Conservation (phyloP, 2,797 vertebrate genomes). For the Ptychobarbus kaznakovi region DNA sequence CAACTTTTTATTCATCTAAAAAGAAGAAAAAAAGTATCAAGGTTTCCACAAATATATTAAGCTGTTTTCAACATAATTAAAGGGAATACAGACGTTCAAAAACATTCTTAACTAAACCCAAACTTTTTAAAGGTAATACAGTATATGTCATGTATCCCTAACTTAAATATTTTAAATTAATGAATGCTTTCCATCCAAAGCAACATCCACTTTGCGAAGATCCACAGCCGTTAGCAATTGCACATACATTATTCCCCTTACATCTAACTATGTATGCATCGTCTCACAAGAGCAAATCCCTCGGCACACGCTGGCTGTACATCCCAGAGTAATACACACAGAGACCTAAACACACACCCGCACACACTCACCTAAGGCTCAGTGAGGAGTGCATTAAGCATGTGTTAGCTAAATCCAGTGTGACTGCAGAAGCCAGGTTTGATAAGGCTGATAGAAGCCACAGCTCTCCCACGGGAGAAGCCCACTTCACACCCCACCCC, state of each 20-base stretch:
- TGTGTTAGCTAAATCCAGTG: slow-evolving; percentile 60
- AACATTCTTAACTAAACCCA: not conserved
- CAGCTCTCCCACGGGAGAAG: slow-evolving; percentile 54
- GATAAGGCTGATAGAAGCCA: slow-evolving; percentile 68
- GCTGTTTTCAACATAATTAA: not conserved
- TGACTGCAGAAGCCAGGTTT: slow-evolving; percentile 64
- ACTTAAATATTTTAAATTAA: not conserved
- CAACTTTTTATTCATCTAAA: too few species aligned
- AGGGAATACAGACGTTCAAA: not conserved
- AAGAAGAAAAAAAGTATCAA: too few species aligned
- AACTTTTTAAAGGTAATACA: not conserved
- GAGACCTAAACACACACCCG: slow-evolving; percentile 18
- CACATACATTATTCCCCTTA: slow-evolving; percentile 19
- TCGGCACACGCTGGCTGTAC: slow-evolving; percentile 15
- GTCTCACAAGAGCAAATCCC: slow-evolving; percentile 20
- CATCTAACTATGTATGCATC: slow-evolving; percentile 1
- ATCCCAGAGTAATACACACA: slow-evolving; percentile 29
- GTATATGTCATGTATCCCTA: not conserved
- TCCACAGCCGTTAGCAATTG: slow-evolving; percentile 13
- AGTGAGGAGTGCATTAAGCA: slow-evolving; percentile 52
- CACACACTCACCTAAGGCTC: slow-evolving; percentile 29
- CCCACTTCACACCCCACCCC: slow-evolving; percentile 46
- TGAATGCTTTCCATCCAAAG: not conserved
- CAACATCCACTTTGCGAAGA: not conserved
- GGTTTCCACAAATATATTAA: too few species aligned